A percentile compares a stretch with the other conserved stretches of the same genome.
phyloP scores from a whole-genome alignment of 2,797 vertebrate genomes.

The Acipenser oxyrinchus region DNA sequence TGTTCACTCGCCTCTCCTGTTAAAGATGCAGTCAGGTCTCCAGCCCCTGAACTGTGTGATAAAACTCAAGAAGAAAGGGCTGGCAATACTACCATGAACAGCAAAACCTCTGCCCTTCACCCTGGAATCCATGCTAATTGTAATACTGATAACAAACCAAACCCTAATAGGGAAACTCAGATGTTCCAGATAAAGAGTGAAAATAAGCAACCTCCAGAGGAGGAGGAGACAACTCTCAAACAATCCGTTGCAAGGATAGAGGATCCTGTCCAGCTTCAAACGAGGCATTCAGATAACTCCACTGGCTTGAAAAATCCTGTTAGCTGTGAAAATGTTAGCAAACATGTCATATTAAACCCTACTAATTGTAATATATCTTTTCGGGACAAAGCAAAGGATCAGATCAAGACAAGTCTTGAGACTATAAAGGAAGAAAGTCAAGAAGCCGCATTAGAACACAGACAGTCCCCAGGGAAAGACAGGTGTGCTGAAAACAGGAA shows the following conservation, averaged over 20 bases:
- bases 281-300: no score
- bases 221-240: no score
- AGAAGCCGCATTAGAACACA: no score
- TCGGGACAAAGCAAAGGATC: neutral
- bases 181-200: neutral
- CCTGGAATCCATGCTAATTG: conserved; percentile 16
- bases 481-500: conserved; percentile 36
- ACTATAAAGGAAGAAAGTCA: no score
- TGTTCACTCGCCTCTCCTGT: conserved; percentile 14
- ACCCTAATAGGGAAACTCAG: conserved; percentile 25
- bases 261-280: no score
- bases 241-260: no score
- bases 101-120: conserved; percentile 20
- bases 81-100: conserved; percentile 27
- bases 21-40: conserved; percentile 25
- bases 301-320: no score
- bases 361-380: no score
- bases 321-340: no score
- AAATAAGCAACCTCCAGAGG: no score
- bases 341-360: no score
- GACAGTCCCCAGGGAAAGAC: conserved; percentile 42
- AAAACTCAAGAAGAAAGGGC: conserved; percentile 34
- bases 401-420: no score
- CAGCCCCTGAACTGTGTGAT: neutral
- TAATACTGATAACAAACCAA: conserved; percentile 17